Conservation (phyloP, 2,797 vertebrate genomes). For the Lycodopsis pacificus region DNA sequence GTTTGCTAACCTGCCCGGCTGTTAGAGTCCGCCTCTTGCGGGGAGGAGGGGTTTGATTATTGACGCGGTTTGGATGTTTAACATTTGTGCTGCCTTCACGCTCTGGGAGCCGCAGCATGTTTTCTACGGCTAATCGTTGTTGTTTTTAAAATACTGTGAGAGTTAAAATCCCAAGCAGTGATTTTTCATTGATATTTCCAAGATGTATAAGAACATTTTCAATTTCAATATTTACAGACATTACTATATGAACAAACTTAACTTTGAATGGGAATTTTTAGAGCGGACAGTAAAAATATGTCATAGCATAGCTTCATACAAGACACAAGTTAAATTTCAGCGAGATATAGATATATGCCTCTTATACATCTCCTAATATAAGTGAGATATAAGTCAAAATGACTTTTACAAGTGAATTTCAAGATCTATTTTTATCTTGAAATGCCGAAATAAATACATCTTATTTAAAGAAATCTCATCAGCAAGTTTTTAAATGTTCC, state of each 20-base stretch:
- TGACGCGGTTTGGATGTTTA: constrained; percentile 36
- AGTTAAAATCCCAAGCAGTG: neutral
- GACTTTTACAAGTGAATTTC: neutral
- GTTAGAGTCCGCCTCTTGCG: constrained; percentile 21
- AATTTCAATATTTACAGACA: too few species aligned
- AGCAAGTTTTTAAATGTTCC: neutral
- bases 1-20: constrained; percentile 71
- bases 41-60: constrained; percentile 21
- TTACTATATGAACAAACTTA: neutral
- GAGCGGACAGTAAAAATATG: neutral
- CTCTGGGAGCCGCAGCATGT: neutral
- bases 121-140: neutral
- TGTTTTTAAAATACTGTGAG: neutral
- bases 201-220: neutral
- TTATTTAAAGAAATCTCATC: neutral
- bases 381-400: neutral
- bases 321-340: too few species aligned
- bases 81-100: constrained; percentile 16
- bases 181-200: neutral
- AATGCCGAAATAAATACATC: neutral
- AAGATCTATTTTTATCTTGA: neutral
- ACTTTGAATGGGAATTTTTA: neutral
- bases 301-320: neutral
- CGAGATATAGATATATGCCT: too few species aligned
- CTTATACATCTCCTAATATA: too few species aligned